These are phyloP conservation scores for Ephestia elutella DNA, from an alignment of 1,140 invertebrate genomes.

Conservation along the genomic window DNA sequence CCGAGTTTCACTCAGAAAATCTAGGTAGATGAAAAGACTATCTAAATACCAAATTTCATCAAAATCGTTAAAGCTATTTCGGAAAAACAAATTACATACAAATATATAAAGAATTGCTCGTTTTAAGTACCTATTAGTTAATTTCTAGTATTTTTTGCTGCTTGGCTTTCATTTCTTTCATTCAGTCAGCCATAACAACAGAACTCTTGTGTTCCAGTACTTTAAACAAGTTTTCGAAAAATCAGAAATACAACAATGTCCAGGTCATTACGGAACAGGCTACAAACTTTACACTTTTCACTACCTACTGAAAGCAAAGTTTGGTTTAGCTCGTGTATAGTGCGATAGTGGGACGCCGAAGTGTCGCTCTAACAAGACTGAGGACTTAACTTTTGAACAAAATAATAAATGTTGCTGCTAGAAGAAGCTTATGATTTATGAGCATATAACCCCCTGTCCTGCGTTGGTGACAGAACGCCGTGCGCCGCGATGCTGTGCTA, in stretches of 20 bases:
- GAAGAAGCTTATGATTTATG: not conserved
- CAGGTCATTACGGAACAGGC: not conserved
- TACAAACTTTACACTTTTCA: not conserved
- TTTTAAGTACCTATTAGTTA: too few relatives aligned
- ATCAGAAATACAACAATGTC: too few relatives aligned
- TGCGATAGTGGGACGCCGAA: not conserved
- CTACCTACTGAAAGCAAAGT: not conserved
- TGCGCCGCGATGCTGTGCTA: too few relatives aligned
- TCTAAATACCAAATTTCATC: too few relatives aligned
- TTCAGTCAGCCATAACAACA: not conserved
- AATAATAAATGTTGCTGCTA: not conserved
- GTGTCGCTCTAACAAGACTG: not conserved
- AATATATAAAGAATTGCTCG: too few relatives aligned
- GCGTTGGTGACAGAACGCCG: too few relatives aligned
- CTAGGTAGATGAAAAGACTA: too few relatives aligned
- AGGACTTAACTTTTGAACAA: not conserved
- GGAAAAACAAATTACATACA: too few relatives aligned
- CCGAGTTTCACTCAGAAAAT: too few relatives aligned
- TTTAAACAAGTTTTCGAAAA: not conserved
- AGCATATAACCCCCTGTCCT: not conserved
- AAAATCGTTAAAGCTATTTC: too few relatives aligned
- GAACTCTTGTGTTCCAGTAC: too few relatives aligned
- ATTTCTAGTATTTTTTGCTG: not conserved
- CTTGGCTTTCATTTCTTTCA: too few relatives aligned
- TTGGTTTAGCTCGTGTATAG: constrained; percentile 3